Conservation (phyloP, 2,797 vertebrate genomes). For the Falco concolor region DNA sequence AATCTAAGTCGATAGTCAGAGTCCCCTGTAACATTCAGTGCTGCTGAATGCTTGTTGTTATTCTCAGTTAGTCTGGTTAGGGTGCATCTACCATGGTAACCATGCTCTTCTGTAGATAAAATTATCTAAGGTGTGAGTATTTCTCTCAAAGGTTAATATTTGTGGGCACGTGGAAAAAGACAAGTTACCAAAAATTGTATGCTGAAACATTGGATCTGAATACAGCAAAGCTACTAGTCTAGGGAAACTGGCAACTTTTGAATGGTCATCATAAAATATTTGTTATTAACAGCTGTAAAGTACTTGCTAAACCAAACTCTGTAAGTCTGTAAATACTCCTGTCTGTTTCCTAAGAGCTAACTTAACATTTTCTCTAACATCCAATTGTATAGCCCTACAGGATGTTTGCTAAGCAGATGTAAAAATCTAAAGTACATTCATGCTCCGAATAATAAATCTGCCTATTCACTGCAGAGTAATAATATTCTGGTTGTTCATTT, state of each 20-base stretch:
- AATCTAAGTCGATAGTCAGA: background rate
- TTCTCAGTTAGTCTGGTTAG: background rate
- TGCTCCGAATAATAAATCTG: background rate
- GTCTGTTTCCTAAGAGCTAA: constrained; percentile 21
- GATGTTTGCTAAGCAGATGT: constrained; percentile 25
- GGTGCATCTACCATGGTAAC: background rate
- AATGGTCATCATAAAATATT: background rate
- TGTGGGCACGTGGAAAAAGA: background rate
- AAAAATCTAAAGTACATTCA: constrained; percentile 31
- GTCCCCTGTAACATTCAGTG: background rate
- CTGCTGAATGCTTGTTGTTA: background rate
- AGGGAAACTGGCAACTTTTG: background rate
- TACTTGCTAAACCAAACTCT: background rate
- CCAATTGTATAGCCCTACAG: background rate
- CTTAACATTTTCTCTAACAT: background rate
- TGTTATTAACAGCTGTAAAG: background rate
- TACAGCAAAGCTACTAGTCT: background rate
- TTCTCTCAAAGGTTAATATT: background rate
- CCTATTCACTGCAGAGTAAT: constrained; percentile 21
- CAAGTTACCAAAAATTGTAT: background rate
- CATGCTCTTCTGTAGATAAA: background rate
- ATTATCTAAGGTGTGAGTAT: background rate
- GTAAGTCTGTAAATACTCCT: background rate
- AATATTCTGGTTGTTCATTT: background rate
- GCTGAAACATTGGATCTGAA: background rate